Conservation (phyloP, 1,140 invertebrate species). For the Pemphigus obesinymphae region DNA sequence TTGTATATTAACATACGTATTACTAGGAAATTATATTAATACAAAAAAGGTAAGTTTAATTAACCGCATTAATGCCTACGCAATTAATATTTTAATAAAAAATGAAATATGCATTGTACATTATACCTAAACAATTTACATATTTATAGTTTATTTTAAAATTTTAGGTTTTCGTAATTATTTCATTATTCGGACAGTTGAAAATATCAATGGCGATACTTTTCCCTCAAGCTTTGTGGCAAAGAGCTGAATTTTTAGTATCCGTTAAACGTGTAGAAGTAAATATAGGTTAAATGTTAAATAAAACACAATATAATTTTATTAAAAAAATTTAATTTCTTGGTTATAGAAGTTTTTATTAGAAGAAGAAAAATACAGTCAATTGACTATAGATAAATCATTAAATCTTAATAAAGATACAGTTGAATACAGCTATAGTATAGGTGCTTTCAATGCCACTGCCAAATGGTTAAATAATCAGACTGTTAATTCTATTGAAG, state of each 20-base stretch:
- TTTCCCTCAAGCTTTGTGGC: conserved; percentile 62
- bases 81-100: too few relatives aligned
- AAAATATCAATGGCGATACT: conserved; percentile 64
- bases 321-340: too few relatives aligned
- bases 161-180: conserved; percentile 64
- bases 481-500: conserved; percentile 58
- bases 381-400: too few relatives aligned
- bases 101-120: not conserved
- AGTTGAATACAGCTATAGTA: conserved; percentile 58
- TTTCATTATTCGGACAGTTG: conserved; percentile 66
- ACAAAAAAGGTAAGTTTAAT: conserved; percentile 67
- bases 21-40: conserved; percentile 62
- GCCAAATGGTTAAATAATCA: conserved; percentile 59
- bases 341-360: too few relatives aligned
- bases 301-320: too few relatives aligned
- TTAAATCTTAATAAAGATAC: conserved; percentile 45
- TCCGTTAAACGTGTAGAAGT: conserved; percentile 61
- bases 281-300: too few relatives aligned
- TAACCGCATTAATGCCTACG: too few relatives aligned
- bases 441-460: conserved; percentile 55
- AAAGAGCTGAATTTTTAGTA: conserved; percentile 58
- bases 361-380: too few relatives aligned
- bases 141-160: too few relatives aligned
- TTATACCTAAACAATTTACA: too few relatives aligned
- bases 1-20: conserved; percentile 70